Evolutionary conservation across 2,888 invertebrate genomes (phyloP), one percentile per base, ranked within the genome.

Genomic region (Eudasyphora cyanicolor): DNA sequence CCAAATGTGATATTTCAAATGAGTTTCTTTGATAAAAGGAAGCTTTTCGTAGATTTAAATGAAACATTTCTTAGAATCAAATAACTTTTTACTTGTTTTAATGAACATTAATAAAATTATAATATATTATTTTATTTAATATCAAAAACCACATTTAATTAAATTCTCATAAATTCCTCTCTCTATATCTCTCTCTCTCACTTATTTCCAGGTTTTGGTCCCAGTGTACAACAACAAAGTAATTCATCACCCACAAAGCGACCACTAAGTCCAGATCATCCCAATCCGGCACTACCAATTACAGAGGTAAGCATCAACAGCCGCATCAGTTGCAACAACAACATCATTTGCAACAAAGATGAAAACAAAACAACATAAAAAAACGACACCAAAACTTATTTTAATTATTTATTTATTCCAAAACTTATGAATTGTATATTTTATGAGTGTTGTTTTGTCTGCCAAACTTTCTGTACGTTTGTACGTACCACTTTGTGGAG

Each of bases 261-360:
- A 85, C 93, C 94, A 35, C 90, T 93, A 85, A 94, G 94, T 78
- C 94, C 94, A 38, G 95, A 95, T 89, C 94, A 94, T 88, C 94
- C 95, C 12, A 94, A 95, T 92, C 95, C 95, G 82, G 94, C 94
- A 57, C 93, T 94, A 89, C 94, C 95, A 84, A 95, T 95, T 87
- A 94, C 94, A 54, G 95, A 95, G 91, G 94, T 94, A 91, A 92
- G 91, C 29, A 35, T 6, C 5, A 49, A 4, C 19, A 45, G 45
- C n/a, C 12, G 27, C 54, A 64, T 14, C 19, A 21, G 10, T 19
- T 1, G 8, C 57, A 64, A 19, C 29, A 1, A 38, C 19, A 35
- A 35, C 29, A 35, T 8, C n/a, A n/a, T n/a, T n/a, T n/a, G n/a
- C n/a, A n/a, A n/a, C 62, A 38, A 38, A 27, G 29, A 45, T 45